Evolutionary conservation across 2,113 vertebrate genomes (phyloP).

Genomic region (Calypte anna): DNA sequence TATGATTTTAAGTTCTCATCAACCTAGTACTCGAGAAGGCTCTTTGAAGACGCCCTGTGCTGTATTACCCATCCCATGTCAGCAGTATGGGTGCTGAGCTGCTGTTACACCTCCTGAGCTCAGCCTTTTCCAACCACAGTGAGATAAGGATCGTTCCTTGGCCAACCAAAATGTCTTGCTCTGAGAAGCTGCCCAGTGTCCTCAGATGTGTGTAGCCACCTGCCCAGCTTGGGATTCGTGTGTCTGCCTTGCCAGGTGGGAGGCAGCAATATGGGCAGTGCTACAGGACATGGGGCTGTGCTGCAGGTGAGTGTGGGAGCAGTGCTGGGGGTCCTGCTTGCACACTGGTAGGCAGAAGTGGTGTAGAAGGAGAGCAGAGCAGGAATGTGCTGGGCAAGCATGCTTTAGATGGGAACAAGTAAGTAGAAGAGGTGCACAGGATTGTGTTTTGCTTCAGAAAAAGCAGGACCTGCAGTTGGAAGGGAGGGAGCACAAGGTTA

Average conservation of each 20-base stretch:
- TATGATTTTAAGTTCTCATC: neutral
- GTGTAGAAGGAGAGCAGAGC: neutral
- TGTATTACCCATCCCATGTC: accelerated
- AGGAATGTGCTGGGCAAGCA: accelerated
- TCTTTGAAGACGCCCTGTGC: neutral
- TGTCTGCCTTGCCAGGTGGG: accelerated
- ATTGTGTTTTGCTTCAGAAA: neutral
- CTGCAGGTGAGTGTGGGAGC: accelerated
- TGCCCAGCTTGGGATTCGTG: accelerated
- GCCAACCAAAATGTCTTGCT: neutral
- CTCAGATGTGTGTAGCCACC: neutral
- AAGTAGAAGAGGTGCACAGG: neutral
- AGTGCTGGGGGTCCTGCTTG: accelerated
- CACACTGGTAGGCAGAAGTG: accelerated
- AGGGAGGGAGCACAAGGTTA: neutral
- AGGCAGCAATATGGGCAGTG: neutral
- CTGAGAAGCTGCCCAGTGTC: neutral
- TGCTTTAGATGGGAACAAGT: accelerated
- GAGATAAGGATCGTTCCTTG: neutral
- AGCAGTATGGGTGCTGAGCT: accelerated
- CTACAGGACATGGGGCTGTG: neutral
- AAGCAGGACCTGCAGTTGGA: neutral
- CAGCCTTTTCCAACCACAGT: neutral
- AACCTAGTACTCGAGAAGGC: accelerated
- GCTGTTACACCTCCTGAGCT: accelerated